Evolutionary conservation across 2,888 invertebrate species (phyloP).

Genomic region (Papilio gigon): DNA sequence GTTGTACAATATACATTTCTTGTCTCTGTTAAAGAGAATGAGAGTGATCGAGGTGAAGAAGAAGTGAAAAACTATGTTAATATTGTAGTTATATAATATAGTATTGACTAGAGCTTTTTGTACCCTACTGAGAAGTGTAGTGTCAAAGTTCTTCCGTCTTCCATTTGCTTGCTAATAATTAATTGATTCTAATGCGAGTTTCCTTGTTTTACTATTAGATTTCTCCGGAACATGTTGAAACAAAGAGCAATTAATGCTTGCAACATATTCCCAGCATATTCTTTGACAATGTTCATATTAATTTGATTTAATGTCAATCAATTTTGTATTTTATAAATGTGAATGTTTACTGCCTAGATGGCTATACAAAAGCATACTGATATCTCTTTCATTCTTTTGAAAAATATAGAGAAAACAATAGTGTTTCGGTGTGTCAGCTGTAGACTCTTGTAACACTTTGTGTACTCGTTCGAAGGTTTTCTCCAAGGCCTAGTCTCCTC

Average conservation of each 20-base stretch:
- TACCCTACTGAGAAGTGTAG: background rate
- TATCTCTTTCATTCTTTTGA: background rate
- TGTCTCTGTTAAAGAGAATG: no score
- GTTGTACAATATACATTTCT: no score
- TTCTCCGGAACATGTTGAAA: conserved; percentile 14
- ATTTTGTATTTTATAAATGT: background rate
- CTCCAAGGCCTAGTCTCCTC: background rate
- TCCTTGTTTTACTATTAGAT: background rate
- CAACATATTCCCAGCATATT: conserved; percentile 1
- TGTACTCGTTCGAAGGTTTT: conserved; percentile 11
- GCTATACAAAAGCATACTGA: background rate
- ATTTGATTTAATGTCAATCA: conserved; percentile 13
- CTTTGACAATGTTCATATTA: conserved; percentile 7
- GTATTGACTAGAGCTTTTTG: no score
- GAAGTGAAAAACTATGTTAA: no score
- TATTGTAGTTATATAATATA: no score
- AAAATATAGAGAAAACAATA: background rate
- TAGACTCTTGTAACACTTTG: background rate
- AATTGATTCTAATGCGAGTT: background rate
- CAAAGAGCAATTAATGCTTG: conserved; percentile 4
- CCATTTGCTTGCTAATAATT: background rate
- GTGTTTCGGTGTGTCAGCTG: background rate
- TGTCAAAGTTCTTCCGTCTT: background rate
- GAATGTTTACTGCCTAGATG: background rate
- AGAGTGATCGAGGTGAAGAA: no score